Percentiles rank a stretch among this genome's conserved stretches.
phyloP scores from a whole-genome alignment of 1,140 invertebrate genomes.

The Aethina tumida region DNA sequence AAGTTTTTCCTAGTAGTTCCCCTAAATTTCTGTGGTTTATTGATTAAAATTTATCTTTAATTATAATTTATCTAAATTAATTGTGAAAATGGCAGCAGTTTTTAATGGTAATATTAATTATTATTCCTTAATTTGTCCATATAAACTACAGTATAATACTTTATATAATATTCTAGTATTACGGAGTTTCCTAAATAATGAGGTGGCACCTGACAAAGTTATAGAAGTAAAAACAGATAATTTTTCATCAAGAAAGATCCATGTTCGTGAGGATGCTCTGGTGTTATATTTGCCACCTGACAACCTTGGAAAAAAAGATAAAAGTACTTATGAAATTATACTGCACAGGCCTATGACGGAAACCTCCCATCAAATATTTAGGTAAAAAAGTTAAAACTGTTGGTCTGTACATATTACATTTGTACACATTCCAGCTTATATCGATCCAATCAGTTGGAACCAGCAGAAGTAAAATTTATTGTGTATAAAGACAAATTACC shows the following conservation, averaged over 20 bases:
- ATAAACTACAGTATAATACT: slow-evolving; percentile 1
- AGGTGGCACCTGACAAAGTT: slow-evolving; percentile 48
- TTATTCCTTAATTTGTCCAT: not conserved
- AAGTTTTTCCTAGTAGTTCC: no score
- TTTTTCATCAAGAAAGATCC: slow-evolving; percentile 50
- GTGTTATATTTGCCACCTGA: slow-evolving; percentile 52
- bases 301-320: slow-evolving; percentile 39
- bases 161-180: slow-evolving; percentile 36
- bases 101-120: slow-evolving; percentile 7
- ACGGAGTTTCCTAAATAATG: slow-evolving; percentile 38
- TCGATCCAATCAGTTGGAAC: slow-evolving; percentile 51
- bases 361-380: slow-evolving; percentile 53
- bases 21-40: no score
- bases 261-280: slow-evolving; percentile 57
- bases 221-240: slow-evolving; percentile 55
- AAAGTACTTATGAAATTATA: slow-evolving; percentile 58
- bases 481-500: slow-evolving; percentile 64
- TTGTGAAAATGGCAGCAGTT: no score
- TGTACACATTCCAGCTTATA: slow-evolving; percentile 53
- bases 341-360: slow-evolving; percentile 58
- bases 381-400: slow-evolving; percentile 40
- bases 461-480: slow-evolving; percentile 57
- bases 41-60: no score
- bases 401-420: not conserved
- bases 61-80: no score